A percentile compares a stretch with the other conserved stretches of the same genome.
Conservation (phyloP, 2,113 vertebrate genomes). For the Erythrocercus mccallii region DNA sequence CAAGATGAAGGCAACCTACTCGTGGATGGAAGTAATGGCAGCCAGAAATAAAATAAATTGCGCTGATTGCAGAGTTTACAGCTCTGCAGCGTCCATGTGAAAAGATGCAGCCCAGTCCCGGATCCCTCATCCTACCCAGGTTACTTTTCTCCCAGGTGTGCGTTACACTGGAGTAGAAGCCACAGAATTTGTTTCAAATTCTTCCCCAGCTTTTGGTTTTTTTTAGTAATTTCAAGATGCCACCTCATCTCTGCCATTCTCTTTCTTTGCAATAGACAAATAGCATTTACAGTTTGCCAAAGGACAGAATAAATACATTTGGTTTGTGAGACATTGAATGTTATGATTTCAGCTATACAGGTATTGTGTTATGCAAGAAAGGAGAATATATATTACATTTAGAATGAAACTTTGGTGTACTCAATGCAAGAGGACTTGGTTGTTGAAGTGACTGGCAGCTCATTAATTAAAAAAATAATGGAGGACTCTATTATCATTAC, state of each 20-base stretch:
- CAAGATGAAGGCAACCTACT: background rate
- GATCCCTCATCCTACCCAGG: background rate
- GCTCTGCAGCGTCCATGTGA: rapidly evolving
- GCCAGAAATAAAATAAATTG: background rate
- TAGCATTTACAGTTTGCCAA: background rate
- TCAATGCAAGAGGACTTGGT: background rate
- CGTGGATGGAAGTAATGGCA: rapidly evolving
- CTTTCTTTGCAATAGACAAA: background rate
- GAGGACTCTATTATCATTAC: rapidly evolving
- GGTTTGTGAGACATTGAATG: rapidly evolving
- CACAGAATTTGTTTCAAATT: background rate
- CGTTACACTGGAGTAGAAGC: background rate
- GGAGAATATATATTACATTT: background rate
- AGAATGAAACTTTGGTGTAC: background rate
- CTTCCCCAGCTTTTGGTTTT: background rate
- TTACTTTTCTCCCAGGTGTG: too few species aligned
- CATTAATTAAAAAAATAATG: background rate
- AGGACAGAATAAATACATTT: background rate
- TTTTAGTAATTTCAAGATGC: background rate
- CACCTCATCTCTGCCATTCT: background rate
- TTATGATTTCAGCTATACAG: background rate
- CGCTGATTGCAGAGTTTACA: rapidly evolving
- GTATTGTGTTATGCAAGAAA: background rate
- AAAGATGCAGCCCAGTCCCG: background rate
- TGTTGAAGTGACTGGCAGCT: background rate